Evolutionary conservation across 2,888 invertebrate genomes (phyloP).

Genomic region (Andrena marginata): DNA sequence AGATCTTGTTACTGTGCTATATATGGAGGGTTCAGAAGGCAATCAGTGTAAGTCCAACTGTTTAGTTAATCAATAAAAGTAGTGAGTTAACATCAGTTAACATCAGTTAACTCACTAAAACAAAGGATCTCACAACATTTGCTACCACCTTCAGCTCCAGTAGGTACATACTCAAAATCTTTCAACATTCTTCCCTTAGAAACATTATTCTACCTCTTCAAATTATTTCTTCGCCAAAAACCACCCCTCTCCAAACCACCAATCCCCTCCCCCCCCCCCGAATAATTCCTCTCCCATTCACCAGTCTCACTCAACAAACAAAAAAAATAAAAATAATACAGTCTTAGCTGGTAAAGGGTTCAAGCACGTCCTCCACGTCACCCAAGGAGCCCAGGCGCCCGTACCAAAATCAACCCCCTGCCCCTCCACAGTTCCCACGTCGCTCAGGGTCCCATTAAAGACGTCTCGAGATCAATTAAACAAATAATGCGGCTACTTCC

Average conservation of each 20-base stretch:
- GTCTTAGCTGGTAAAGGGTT: not conserved
- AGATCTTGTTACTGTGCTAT: too few species aligned
- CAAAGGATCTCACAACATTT: too few species aligned
- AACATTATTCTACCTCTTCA: too few species aligned
- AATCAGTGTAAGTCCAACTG: too few species aligned
- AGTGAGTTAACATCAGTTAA: too few species aligned
- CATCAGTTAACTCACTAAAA: too few species aligned
- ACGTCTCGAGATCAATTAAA: conserved; percentile 51
- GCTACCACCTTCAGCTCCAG: too few species aligned
- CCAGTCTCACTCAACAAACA: not conserved
- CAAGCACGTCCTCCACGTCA: conserved; percentile 8
- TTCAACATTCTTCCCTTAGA: too few species aligned
- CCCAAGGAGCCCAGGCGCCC: not conserved
- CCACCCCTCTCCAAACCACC: not conserved
- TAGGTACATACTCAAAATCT: too few species aligned
- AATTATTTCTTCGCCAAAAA: too few species aligned
- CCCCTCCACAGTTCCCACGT: conserved; percentile 40
- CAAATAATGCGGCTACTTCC: conserved; percentile 38
- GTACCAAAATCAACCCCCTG: conserved; percentile 2
- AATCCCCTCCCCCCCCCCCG: not conserved
- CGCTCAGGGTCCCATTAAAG: conserved; percentile 16
- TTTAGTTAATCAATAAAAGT: too few species aligned
- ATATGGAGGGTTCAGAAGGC: too few species aligned
- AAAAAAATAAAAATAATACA: conserved; percentile 9
- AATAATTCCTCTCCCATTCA: not conserved